These are phyloP conservation scores for Shargacucullia verbasci DNA, from an alignment of 2,888 invertebrate genomes.

Conservation along the genomic window DNA sequence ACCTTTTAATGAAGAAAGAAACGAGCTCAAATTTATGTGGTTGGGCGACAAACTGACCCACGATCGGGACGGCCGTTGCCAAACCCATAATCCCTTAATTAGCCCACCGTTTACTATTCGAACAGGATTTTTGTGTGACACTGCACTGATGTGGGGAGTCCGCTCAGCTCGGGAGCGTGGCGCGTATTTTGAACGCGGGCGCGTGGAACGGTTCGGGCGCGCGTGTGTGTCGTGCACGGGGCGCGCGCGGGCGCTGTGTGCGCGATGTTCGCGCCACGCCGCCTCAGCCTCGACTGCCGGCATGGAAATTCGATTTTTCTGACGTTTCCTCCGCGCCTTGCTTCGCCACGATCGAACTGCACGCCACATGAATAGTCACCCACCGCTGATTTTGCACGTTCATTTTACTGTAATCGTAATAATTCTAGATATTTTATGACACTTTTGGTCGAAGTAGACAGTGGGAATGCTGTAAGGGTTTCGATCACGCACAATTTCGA, in stretches of 20 bases:
- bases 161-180: slow-evolving; percentile 37
- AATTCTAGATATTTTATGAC: slow-evolving; percentile 77
- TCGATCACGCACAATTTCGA: slow-evolving; percentile 77
- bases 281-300: slow-evolving; percentile 86
- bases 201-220: slow-evolving; percentile 62
- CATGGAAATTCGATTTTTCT: slow-evolving; percentile 89
- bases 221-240: slow-evolving; percentile 47
- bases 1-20: slow-evolving; percentile 83
- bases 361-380: slow-evolving; percentile 80
- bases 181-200: slow-evolving; percentile 60
- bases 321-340: slow-evolving; percentile 89
- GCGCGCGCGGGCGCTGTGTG: slow-evolving; percentile 83
- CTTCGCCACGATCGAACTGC: slow-evolving; percentile 86
- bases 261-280: slow-evolving; percentile 85
- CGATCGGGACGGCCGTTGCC: slow-evolving; percentile 71
- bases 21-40: slow-evolving; percentile 79
- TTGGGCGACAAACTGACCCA: slow-evolving; percentile 76
- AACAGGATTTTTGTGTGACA: slow-evolving; percentile 52
- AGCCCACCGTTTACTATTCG: slow-evolving; percentile 71
- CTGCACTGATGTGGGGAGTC: slow-evolving; percentile 65
- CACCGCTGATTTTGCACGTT: slow-evolving; percentile 85
- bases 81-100: slow-evolving; percentile 82
- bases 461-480: slow-evolving; percentile 63
- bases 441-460: slow-evolving; percentile 71
- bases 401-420: slow-evolving; percentile 70